Evolutionary conservation across 1,140 invertebrate genomes (phyloP).

Genomic region (Tyrophagus putrescentiae): DNA sequence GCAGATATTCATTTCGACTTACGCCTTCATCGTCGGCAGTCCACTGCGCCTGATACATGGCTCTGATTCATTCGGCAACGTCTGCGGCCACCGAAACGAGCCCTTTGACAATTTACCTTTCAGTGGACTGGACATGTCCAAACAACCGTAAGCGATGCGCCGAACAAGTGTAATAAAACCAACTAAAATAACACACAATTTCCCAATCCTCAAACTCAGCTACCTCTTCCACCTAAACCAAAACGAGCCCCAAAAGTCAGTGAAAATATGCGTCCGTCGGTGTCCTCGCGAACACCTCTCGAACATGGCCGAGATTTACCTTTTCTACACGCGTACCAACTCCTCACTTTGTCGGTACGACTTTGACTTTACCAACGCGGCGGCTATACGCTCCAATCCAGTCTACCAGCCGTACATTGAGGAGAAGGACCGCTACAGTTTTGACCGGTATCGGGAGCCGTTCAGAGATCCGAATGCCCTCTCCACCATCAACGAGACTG

Average conservation of each 20-base stretch:
- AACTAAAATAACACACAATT: too few relatives aligned
- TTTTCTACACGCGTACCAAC: conserved; percentile 55
- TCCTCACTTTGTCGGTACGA: conserved; percentile 56
- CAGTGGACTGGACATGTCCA: conserved; percentile 60
- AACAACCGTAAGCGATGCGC: conserved; percentile 45
- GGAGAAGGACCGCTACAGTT: neutral
- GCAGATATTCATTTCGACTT: conserved; percentile 66
- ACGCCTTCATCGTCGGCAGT: conserved; percentile 75
- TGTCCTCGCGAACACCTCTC: conserved; percentile 56
- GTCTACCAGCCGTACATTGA: neutral
- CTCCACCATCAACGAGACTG: conserved; percentile 11
- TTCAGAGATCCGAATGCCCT: conserved; percentile 20
- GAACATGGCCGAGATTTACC: conserved; percentile 48
- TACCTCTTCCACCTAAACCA: conserved; percentile 64
- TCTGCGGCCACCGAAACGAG: conserved; percentile 67
- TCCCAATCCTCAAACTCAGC: conserved; percentile 7
- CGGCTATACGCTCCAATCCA: neutral
- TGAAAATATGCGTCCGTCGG: conserved; percentile 74
- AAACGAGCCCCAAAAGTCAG: conserved; percentile 51
- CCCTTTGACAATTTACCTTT: conserved; percentile 53
- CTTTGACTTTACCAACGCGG: conserved; percentile 39
- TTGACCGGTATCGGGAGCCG: neutral
- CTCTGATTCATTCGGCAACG: conserved; percentile 90
- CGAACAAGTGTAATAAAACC: neutral
- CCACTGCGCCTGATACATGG: conserved; percentile 72